Evolutionary conservation across 2,113 vertebrate genomes (phyloP).

Genomic region (Phycodurus eques): DNA sequence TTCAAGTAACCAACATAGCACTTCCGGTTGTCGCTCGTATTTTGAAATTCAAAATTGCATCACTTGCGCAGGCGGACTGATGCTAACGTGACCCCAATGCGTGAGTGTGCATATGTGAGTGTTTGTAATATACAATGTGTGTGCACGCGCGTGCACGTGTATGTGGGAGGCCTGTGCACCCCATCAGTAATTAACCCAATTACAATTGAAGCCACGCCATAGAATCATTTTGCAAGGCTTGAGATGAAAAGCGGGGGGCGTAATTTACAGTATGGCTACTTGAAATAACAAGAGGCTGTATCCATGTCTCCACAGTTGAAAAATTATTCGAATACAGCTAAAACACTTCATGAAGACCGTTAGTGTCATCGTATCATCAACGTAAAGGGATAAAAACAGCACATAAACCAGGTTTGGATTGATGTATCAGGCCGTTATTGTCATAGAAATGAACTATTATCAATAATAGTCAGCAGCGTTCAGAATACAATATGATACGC

Average conservation of each 20-base stretch:
- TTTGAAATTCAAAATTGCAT: too few species aligned
- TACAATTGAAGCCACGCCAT: constrained; percentile 21
- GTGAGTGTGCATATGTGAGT: neutral
- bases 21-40: too few species aligned
- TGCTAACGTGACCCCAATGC: neutral
- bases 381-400: too few species aligned
- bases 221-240: constrained; percentile 24
- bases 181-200: constrained; percentile 48
- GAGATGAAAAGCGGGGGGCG: constrained; percentile 26
- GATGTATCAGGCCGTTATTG: too few species aligned
- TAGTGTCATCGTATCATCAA: neutral
- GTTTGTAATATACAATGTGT: neutral
- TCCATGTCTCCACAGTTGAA: neutral
- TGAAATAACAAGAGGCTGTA: constrained; percentile 20
- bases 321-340: neutral
- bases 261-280: constrained; percentile 29
- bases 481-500: too few species aligned
- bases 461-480: too few species aligned
- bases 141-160: neutral
- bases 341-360: neutral
- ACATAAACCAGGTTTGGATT: too few species aligned
- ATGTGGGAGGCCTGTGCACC: constrained; percentile 32
- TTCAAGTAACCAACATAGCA: too few species aligned
- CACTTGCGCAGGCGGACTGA: too few species aligned
- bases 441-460: too few species aligned